These are phyloP conservation scores for Caretta caretta DNA, from an alignment of 2,113 vertebrate species.

Conservation along the genomic window DNA sequence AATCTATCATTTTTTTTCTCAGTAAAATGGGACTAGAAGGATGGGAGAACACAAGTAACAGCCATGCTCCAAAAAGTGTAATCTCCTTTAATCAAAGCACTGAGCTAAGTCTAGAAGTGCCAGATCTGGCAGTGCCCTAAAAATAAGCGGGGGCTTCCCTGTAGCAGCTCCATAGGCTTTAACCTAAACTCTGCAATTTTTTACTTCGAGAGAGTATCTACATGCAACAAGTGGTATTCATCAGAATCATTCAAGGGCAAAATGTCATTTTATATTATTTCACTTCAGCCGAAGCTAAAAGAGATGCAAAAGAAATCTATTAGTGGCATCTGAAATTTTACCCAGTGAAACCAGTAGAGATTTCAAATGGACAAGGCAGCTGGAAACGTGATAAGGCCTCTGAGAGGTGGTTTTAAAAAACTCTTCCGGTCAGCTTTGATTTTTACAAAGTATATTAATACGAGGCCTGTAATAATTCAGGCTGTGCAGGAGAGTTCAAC, in stretches of 20 bases:
- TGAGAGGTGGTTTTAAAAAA: background rate
- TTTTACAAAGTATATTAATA: background rate
- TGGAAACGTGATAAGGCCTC: background rate
- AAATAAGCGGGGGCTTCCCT: background rate
- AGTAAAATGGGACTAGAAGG: background rate
- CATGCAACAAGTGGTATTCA: background rate
- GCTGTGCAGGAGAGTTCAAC: background rate
- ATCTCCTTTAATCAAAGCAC: background rate
- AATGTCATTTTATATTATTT: background rate
- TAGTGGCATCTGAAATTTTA: slow-evolving; percentile 2
- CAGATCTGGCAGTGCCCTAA: background rate
- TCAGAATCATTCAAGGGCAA: slow-evolving; percentile 3
- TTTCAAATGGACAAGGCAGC: background rate
- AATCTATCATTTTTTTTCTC: background rate
- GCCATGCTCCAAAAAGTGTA: background rate
- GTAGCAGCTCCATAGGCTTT: background rate
- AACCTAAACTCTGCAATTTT: background rate
- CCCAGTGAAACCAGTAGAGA: background rate
- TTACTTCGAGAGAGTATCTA: background rate
- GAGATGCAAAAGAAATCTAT: background rate
- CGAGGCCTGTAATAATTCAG: background rate
- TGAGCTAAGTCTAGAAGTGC: background rate
- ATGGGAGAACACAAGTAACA: background rate
- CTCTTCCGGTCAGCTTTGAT: background rate
- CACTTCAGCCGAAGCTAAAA: slow-evolving; percentile 16